A percentile compares a stretch with the other conserved stretches of the same genome.
Conservation (phyloP, 2,113 vertebrate species). For the Hyperoodon ampullatus region DNA sequence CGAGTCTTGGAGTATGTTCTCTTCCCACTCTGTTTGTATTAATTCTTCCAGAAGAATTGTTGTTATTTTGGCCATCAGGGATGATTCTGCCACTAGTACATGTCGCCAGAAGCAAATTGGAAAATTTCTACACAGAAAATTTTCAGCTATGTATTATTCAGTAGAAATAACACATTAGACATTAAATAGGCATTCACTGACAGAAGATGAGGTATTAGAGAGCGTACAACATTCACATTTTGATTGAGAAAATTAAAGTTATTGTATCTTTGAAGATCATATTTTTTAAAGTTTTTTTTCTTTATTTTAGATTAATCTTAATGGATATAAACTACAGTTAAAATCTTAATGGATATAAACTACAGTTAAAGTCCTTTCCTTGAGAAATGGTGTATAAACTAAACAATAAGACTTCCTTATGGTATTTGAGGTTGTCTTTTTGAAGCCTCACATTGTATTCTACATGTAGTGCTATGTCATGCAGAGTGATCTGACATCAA, state of each 20-base stretch:
- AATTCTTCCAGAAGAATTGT: slow-evolving; percentile 47
- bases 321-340: neutral
- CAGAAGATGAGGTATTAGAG: neutral
- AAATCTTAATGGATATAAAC: neutral
- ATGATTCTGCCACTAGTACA: neutral
- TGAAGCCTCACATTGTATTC: slow-evolving; percentile 5
- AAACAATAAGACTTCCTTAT: neutral
- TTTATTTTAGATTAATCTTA: neutral
- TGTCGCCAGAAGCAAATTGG: neutral
- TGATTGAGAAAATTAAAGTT: slow-evolving; percentile 17
- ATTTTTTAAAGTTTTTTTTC: neutral
- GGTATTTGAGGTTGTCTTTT: neutral
- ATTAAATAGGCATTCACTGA: neutral
- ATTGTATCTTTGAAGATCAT: neutral
- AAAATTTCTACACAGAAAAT: slow-evolving; percentile 6
- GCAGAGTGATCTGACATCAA: neutral
- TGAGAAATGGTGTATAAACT: neutral
- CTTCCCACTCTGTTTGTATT: neutral
- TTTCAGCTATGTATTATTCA: neutral
- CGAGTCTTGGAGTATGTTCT: slow-evolving; percentile 29
- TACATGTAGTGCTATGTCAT: neutral
- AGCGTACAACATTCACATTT: neutral
- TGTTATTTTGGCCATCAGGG: neutral
- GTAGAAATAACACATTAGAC: neutral
- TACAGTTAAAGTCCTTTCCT: neutral